Percentiles rank a stretch among this genome's conserved stretches.
Conservation (phyloP, 2,797 vertebrate genomes). For the Enteromius viviparus region DNA sequence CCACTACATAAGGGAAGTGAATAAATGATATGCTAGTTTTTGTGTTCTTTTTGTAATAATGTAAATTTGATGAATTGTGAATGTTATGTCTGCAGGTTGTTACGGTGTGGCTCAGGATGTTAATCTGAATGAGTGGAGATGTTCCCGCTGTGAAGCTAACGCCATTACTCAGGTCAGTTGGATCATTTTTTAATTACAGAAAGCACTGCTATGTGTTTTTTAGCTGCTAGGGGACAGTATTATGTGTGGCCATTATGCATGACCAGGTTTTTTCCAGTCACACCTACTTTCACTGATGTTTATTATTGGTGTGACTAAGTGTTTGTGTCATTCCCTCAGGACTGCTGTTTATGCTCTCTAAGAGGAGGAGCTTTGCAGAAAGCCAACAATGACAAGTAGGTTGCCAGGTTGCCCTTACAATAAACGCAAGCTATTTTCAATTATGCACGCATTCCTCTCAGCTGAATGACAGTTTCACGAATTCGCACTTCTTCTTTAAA, state of each 20-base stretch:
- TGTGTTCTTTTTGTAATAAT: background rate
- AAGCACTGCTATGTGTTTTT: background rate
- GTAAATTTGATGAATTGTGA: background rate
- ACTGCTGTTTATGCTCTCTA: conserved; percentile 94
- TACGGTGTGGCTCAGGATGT: conserved; percentile 88
- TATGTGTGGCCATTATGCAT: background rate
- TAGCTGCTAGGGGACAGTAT: conserved; percentile 12
- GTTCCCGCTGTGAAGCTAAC: conserved; percentile 89
- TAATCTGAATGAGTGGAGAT: conserved; percentile 87
- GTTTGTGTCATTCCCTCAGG: conserved; percentile 71
- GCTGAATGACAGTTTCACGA: background rate
- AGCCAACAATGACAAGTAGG: conserved; percentile 95
- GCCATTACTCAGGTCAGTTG: conserved; percentile 87
- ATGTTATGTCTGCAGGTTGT: conserved; percentile 80
- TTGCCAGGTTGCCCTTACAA: conserved; percentile 26
- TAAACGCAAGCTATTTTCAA: background rate
- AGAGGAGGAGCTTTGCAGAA: conserved; percentile 94
- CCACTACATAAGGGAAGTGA: no score
- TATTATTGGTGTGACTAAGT: conserved; percentile 13
- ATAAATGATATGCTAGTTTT: background rate
- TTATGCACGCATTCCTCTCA: background rate
- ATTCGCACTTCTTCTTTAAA: no score
- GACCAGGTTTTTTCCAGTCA: conserved; percentile 12
- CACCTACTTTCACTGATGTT: background rate
- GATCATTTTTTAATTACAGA: no score